Conservation (phyloP, 2,888 invertebrate genomes). For the Leptogaster cylindrica region DNA sequence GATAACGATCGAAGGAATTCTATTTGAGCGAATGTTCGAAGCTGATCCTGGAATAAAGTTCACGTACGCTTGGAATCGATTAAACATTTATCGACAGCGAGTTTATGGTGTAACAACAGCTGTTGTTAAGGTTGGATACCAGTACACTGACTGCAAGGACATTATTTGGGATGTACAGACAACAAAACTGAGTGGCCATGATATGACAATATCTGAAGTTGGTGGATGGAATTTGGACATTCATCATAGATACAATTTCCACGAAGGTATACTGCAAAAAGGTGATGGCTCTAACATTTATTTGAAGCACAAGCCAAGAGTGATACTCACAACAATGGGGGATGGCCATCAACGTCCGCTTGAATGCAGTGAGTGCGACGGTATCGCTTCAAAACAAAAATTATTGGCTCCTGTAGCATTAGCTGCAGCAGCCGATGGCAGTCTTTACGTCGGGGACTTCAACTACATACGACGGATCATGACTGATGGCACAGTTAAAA, state of each 20-base stretch:
- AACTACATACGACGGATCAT: conserved; percentile 88
- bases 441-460: conserved; percentile 94
- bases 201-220: conserved; percentile 95
- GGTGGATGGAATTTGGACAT: conserved; percentile 98
- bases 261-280: conserved; percentile 96
- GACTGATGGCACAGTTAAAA: conserved; percentile 75
- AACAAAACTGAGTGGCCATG: conserved; percentile 92
- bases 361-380: conserved; percentile 82
- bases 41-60: conserved; percentile 96
- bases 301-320: conserved; percentile 88
- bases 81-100: conserved; percentile 94
- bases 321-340: conserved; percentile 90
- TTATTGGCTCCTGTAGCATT: conserved; percentile 92
- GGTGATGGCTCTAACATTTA: conserved; percentile 97
- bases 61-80: conserved; percentile 96
- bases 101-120: conserved; percentile 97
- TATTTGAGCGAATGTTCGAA: conserved; percentile 92
- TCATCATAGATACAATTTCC: conserved; percentile 97
- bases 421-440: conserved; percentile 90
- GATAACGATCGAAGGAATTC: conserved; percentile 93
- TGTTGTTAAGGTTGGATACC: conserved; percentile 94
- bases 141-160: conserved; percentile 89
- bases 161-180: conserved; percentile 97
- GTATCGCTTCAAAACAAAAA: conserved; percentile 78
- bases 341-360: conserved; percentile 88